phyloP scores from a whole-genome alignment of 2,888 invertebrate species.

The Pristionchus exspectatus region DNA sequence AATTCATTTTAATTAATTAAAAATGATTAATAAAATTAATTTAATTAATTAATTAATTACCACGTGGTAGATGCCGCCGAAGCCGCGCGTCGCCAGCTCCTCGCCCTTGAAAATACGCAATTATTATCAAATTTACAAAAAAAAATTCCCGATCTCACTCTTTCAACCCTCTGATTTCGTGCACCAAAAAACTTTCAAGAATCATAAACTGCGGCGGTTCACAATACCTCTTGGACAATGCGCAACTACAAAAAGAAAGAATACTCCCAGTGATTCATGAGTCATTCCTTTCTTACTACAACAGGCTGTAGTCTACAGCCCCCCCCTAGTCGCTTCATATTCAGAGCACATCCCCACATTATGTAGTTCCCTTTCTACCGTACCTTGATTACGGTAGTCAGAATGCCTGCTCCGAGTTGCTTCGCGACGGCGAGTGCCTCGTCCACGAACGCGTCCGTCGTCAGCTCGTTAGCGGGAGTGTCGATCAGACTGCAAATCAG shows the following conservation, averaged over 20 bases:
- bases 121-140: background rate
- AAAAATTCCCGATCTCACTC: background rate
- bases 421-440: slow-evolving; percentile 81
- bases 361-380: too few relatives aligned
- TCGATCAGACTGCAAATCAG: slow-evolving; percentile 85
- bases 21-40: slow-evolving; percentile 81
- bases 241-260: too few relatives aligned
- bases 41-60: slow-evolving; percentile 84
- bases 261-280: too few relatives aligned
- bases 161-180: too few relatives aligned
- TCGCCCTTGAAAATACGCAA: slow-evolving; percentile 79
- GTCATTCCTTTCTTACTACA: too few relatives aligned
- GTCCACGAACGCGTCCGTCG: slow-evolving; percentile 77
- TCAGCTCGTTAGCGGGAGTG: slow-evolving; percentile 90
- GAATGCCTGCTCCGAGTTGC: slow-evolving; percentile 29
- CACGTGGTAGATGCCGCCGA: slow-evolving; percentile 89
- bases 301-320: too few relatives aligned
- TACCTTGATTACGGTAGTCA: slow-evolving; percentile 32
- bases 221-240: too few relatives aligned
- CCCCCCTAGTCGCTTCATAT: too few relatives aligned
- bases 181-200: background rate
- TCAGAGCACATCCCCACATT: too few relatives aligned
- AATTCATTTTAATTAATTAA: slow-evolving; percentile 82
- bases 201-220: background rate
- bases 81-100: slow-evolving; percentile 86